phyloP scores from a whole-genome alignment of 1,140 invertebrate species.

The Ericerus pela region DNA sequence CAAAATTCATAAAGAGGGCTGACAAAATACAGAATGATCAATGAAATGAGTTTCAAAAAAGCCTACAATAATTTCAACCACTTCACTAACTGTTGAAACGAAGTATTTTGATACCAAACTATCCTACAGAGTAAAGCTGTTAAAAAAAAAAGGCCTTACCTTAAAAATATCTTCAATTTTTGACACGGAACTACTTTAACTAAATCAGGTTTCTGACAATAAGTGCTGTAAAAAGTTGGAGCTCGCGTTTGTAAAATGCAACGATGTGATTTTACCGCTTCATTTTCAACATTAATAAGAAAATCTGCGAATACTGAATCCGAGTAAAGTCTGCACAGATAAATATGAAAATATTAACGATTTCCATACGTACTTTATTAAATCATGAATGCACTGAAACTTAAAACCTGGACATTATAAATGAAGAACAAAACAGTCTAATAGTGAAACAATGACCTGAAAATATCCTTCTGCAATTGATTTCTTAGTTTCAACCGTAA shows the following conservation, averaged over 20 bases:
- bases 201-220: conserved; percentile 3
- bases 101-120: not conserved
- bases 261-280: conserved; percentile 5
- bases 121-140: not conserved
- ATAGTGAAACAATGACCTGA: not conserved
- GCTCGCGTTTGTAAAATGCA: conserved; percentile 5
- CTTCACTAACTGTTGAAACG: not conserved
- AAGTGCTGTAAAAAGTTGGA: not conserved
- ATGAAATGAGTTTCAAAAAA: not conserved
- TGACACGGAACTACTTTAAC: not conserved
- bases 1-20: not conserved
- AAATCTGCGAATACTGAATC: conserved; percentile 1
- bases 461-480: not conserved
- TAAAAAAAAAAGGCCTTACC: conserved; percentile 1
- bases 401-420: not conserved
- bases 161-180: conserved; percentile 1
- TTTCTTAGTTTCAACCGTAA: not conserved
- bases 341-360: not conserved
- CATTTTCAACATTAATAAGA: conserved; percentile 4
- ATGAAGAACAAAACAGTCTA: not conserved
- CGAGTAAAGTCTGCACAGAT: conserved; percentile 3
- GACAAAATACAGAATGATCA: not conserved
- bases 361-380: not conserved
- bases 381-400: not conserved
- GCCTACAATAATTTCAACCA: not conserved